Evolutionary conservation across 92 coral and sea anemone species (phyloP), one percentile per base, ranked within the genome.

Genomic region (Scolanthus callimorphus): DNA sequence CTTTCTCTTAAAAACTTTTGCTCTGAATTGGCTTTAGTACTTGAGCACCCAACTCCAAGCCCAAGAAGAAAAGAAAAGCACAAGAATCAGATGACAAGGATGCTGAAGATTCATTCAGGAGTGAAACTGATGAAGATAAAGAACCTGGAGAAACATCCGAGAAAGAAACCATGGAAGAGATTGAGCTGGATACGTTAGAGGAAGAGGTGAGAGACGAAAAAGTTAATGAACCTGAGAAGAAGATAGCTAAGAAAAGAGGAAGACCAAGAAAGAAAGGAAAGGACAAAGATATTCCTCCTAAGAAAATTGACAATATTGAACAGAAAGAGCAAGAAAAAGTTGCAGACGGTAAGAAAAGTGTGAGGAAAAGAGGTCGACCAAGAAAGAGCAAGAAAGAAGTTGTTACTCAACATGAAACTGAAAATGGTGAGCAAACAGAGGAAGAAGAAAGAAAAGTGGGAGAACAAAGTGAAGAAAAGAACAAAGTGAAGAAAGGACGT

Each of bases 121-220:
- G 8, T 46, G 15, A 15, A 10, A 15, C 10, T 38, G 52, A 3
- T 3, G 17, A 20, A 46, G n/a, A 3, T 3, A 46, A 3, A 17
- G 52, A 17, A 3, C 22, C 22, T 46, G n/a, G n/a, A n/a, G n/a
- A n/a, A n/a, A n/a, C n/a, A 52, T 2, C 59, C 74, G 1, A 71
- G 51, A 44, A 63, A 25, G 50, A 52, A 66, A 57, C 53, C 38
- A n/a, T 54, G 66, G 29, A 62, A 27, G 65, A 65, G 29, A 17
- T 45, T 8, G 31, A 27, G 41, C 20, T 22, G 2, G 37, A 22
- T 27, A 39, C 27, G 1, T 3, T 24, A 1, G 24, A 12, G 31
- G 64, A 29, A 55, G 49, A 47, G 27, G 68, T 11, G 1, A 39
- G n/a, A 11, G 9, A 27, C 3, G 13, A 20, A 34, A 37, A 38